Base-by-base conservation (phyloP, 2,797 vertebrate species). In the Parambassis ranga region DNA sequence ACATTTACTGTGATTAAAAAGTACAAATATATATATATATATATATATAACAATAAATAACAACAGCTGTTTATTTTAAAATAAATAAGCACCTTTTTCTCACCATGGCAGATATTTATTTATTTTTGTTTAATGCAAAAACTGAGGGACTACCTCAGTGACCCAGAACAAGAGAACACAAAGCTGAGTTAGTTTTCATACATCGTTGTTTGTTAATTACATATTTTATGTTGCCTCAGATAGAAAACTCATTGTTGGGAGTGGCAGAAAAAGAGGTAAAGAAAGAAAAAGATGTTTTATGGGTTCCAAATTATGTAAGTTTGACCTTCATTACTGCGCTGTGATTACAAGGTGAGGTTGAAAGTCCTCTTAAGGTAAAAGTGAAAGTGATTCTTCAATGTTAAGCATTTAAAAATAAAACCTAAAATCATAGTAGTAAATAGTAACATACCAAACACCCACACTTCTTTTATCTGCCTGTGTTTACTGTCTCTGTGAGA, bases 401-500 rank as follows among this genome's bases (percentile, higher is more conserved):
- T 27, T 3, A 8, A 27, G 4, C 27, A 9, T 27, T 2, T 27
- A 10, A 10, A 27, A 10, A 27, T 6, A 23, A n/a, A n/a, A 10
- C 9, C 7, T n/a, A n/a, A 46, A 50, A 23, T 18, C 5, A 41
- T 2, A 32, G 39, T 6, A 22, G 11, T 35, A 14, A 33, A 38
- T 46, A 11, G 42, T 5, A 35, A 16, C 3, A 14, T n/a, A n/a
- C n/a, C n/a, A n/a, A n/a, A n/a, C n/a, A n/a, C n/a, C n/a, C n/a
- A n/a, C n/a, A n/a, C n/a, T n/a, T n/a, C n/a, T n/a, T n/a, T n/a
- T n/a, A n/a, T n/a, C n/a, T 69, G 46, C 36, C 49, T 38, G 20
- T 79, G 77, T 83, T 84, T 82, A 70, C 52, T 55, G 46, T 79
- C 65, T 87, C 43, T 46, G 27, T 63, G 41, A 78, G 71, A 81